Percentiles rank a stretch among this genome's conserved stretches.
phyloP scores from a whole-genome alignment of 1,140 invertebrate genomes.

The Lordiphosa stackelbergi region DNA sequence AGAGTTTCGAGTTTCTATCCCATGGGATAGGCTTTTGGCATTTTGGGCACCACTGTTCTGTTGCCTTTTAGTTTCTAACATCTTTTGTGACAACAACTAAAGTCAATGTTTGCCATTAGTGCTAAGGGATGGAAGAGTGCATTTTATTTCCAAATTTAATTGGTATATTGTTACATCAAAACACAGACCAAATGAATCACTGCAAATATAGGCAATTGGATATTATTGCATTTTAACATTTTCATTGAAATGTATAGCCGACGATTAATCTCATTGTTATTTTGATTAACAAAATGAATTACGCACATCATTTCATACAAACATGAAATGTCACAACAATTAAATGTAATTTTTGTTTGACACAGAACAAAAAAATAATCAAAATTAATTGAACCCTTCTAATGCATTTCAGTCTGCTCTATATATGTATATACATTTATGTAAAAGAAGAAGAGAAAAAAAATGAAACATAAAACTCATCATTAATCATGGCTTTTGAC shows the following conservation, averaged over 20 bases:
- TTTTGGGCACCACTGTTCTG: too few relatives aligned
- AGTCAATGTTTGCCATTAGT: too few relatives aligned
- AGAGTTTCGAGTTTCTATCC: too few relatives aligned
- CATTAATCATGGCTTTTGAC: conserved; percentile 33
- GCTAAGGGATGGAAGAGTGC: too few relatives aligned
- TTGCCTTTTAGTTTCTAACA: too few relatives aligned
- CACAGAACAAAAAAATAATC: background rate
- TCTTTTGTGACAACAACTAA: too few relatives aligned
- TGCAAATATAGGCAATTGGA: too few relatives aligned
- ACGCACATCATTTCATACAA: conserved; percentile 7
- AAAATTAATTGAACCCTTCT: conserved; percentile 4
- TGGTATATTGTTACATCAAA: too few relatives aligned
- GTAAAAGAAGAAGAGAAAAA: too few relatives aligned
- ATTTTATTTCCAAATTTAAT: too few relatives aligned
- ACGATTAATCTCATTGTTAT: conserved; percentile 6
- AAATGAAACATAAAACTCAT: conserved; percentile 12
- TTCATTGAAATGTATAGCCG: background rate
- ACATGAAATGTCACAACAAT: conserved; percentile 11
- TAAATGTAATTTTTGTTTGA: conserved; percentile 1
- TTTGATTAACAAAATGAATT: conserved; percentile 25
- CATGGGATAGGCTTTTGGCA: too few relatives aligned
- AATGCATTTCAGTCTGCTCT: background rate
- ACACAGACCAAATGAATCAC: too few relatives aligned
- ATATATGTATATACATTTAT: background rate
- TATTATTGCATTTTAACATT: conserved; percentile 1